These are phyloP conservation scores for Morinoia aosen DNA, from an alignment of 2,888 invertebrate genomes.

Conservation along the genomic window DNA sequence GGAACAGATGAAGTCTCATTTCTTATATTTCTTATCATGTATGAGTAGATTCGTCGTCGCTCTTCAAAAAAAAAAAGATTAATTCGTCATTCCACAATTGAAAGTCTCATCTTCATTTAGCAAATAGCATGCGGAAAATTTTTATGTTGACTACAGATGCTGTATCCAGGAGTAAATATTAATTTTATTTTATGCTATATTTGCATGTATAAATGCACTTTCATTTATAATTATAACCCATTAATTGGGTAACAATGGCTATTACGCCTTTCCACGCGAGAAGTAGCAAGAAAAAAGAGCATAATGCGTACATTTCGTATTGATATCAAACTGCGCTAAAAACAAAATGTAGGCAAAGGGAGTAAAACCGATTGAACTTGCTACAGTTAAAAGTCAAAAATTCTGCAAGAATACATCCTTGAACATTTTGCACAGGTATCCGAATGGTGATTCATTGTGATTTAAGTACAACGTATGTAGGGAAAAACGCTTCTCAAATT, in stretches of 20 bases:
- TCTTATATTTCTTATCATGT: background rate
- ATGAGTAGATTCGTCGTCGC: background rate
- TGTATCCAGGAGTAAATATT: background rate
- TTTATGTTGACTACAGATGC: background rate
- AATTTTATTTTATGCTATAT: background rate
- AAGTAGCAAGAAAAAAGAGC: too few relatives aligned
- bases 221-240: too few relatives aligned
- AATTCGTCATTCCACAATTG: background rate
- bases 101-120: background rate
- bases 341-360: background rate
- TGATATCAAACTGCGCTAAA: too few relatives aligned
- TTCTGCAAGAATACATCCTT: too few relatives aligned
- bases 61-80: background rate
- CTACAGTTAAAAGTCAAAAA: too few relatives aligned
- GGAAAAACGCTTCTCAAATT: background rate
- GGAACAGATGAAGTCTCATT: background rate
- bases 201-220: background rate
- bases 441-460: background rate
- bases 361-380: background rate
- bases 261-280: too few relatives aligned
- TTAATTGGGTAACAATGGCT: too few relatives aligned
- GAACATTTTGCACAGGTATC: too few relatives aligned
- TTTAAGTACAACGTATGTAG: background rate
- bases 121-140: background rate
- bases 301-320: too few relatives aligned